A percentile compares a stretch with the other conserved stretches of the same genome.
Conservation (phyloP, 2,113 vertebrate species). For the Grammomys dolichurus region DNA sequence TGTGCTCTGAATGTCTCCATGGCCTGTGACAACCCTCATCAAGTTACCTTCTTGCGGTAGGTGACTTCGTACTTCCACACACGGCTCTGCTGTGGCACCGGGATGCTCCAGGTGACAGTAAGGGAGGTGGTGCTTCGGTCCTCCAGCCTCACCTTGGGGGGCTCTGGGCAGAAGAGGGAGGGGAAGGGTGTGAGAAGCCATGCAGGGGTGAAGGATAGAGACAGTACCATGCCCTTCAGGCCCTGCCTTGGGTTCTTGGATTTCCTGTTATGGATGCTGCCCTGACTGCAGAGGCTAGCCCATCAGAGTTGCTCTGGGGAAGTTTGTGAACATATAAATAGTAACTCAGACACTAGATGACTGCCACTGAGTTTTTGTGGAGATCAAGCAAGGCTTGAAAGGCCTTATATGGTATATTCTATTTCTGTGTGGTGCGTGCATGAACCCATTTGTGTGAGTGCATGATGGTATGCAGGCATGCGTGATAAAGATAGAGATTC, state of each 20-base stretch:
- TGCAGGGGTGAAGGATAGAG: neutral
- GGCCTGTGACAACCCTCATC: rapidly evolving
- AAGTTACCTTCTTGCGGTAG: constrained; percentile 95
- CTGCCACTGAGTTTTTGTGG: neutral
- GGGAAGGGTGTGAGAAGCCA: neutral
- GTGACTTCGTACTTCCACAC: constrained; percentile 93
- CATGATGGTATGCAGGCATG: neutral
- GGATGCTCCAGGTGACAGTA: constrained; percentile 93
- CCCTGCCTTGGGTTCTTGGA: neutral
- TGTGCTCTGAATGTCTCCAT: rapidly evolving
- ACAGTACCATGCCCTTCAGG: neutral
- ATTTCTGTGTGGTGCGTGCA: neutral
- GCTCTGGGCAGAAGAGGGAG: constrained; percentile 85
- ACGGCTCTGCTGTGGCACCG: constrained; percentile 84
- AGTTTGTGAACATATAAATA: rapidly evolving
- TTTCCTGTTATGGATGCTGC: neutral
- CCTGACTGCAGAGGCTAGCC: too few species aligned
- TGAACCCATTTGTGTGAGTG: neutral
- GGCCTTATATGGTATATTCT: neutral
- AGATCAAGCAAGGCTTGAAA: neutral
- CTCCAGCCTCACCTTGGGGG: constrained; percentile 93
- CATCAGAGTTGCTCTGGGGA: neutral
- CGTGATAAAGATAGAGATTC: neutral
- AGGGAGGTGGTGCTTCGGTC: constrained; percentile 90
- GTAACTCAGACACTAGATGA: neutral